A percentile compares a stretch with the other conserved stretches of the same genome.
Evolutionary conservation across 1,140 invertebrate species (phyloP).

Genomic region (Aradophagus sp.): DNA sequence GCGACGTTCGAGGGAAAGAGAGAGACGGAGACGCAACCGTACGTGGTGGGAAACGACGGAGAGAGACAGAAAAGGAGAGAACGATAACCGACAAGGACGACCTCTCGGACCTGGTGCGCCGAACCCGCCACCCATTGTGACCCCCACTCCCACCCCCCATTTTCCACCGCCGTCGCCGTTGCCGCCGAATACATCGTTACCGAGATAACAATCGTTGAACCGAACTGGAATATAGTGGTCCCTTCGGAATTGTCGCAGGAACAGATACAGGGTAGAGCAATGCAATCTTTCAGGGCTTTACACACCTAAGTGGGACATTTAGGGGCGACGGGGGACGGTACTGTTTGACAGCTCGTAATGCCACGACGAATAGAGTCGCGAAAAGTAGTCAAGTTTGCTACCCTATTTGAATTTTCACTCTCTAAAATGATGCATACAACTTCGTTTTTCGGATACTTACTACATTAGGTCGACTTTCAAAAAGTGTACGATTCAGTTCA

Average conservation of each 20-base stretch:
- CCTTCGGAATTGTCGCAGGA: slow-evolving; percentile 24
- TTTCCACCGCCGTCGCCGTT: not conserved
- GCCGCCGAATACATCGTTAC: slow-evolving; percentile 28
- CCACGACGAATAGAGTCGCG: not conserved
- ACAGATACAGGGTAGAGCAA: slow-evolving; percentile 20
- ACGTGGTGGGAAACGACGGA: not conserved
- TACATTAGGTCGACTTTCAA: no score
- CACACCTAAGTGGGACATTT: slow-evolving; percentile 22
- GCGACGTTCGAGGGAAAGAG: slow-evolving; percentile 42
- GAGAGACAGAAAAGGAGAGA: slow-evolving; percentile 15
- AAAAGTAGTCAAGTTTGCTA: not conserved
- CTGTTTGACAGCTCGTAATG: slow-evolving; percentile 20
- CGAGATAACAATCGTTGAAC: slow-evolving; percentile 45
- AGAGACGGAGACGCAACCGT: slow-evolving; percentile 7
- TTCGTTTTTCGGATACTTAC: no score
- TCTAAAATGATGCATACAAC: no score
- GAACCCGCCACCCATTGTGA: slow-evolving; percentile 20
- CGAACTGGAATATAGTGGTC: slow-evolving; percentile 29
- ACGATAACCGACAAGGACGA: slow-evolving; percentile 27
- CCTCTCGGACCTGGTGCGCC: slow-evolving; percentile 31
- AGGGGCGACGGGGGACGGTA: slow-evolving; percentile 1
- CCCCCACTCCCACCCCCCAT: not conserved
- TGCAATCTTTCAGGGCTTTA: slow-evolving; percentile 24
- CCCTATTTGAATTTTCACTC: not conserved
- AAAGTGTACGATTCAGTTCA: no score